A percentile compares a stretch with the other conserved stretches of the same genome.
Conservation (phyloP, 2,797 vertebrate genomes). For the Alca torda region DNA sequence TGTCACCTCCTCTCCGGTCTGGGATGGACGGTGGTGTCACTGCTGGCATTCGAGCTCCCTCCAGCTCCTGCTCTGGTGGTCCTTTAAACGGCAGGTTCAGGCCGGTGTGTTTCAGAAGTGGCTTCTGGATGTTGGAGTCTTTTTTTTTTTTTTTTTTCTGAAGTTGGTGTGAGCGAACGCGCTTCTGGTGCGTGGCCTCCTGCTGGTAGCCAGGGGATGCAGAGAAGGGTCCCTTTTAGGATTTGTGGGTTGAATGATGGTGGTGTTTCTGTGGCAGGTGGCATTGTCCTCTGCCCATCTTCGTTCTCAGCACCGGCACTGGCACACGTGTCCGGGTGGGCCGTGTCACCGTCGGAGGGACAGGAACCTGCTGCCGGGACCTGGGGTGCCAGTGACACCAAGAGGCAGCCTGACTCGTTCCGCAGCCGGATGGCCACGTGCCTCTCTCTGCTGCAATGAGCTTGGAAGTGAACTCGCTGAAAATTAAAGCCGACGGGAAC, state of each 20-base stretch:
- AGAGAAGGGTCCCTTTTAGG: not conserved
- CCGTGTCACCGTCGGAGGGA: not conserved
- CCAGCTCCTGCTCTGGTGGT: not conserved
- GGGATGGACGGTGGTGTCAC: accelerated
- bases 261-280: not conserved
- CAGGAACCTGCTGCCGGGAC: not conserved
- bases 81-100: accelerated
- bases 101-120: accelerated
- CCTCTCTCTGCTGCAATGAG: not conserved
- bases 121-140: not conserved
- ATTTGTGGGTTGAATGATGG: accelerated
- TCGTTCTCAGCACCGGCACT: not conserved
- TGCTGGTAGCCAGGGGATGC: not conserved
- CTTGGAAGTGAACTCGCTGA: not conserved
- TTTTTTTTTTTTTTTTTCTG: accelerated
- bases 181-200: not conserved
- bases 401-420: not conserved
- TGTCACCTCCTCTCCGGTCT: not conserved
- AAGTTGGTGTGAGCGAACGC: accelerated
- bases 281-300: not conserved
- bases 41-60: accelerated
- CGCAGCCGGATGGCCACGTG: not conserved
- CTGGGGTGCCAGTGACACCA: constrained; percentile 1
- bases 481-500: not conserved
- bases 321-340: accelerated